Conservation (phyloP, 2,113 vertebrate genomes). For the Percopsis transmontana region DNA sequence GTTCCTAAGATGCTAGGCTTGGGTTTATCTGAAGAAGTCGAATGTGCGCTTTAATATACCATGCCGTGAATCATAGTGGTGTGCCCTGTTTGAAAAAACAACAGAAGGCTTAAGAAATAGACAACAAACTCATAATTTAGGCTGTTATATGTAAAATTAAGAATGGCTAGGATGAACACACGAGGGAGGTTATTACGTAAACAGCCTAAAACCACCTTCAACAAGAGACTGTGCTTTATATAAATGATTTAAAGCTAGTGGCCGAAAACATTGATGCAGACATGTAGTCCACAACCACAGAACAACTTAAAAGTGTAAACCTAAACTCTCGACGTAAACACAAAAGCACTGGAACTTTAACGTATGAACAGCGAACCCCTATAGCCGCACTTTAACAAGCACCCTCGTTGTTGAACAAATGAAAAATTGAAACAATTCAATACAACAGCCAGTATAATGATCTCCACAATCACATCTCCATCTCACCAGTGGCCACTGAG, state of each 20-base stretch:
- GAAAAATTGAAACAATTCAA: background rate
- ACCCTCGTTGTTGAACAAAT: background rate
- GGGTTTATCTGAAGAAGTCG: constrained; percentile 69
- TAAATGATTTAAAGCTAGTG: constrained; percentile 73
- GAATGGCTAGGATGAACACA: constrained; percentile 37
- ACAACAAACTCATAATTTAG: constrained; percentile 32
- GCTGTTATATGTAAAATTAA: constrained; percentile 58
- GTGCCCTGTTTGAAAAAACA: constrained; percentile 43
- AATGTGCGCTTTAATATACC: constrained; percentile 47
- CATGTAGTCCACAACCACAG: constrained; percentile 8
- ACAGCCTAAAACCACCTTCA: constrained; percentile 62
- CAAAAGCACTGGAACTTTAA: background rate
- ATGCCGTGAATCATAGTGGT: constrained; percentile 32
- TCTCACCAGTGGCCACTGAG: constrained; percentile 1
- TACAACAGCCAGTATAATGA: constrained; percentile 2
- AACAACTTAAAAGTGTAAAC: background rate
- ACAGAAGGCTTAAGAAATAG: constrained; percentile 32
- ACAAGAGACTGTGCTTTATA: constrained; percentile 57
- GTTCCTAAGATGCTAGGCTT: constrained; percentile 61
- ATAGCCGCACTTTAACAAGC: background rate
- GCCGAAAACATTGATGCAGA: constrained; percentile 36
- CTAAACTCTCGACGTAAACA: background rate
- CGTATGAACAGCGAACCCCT: too few relatives aligned
- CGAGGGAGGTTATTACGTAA: constrained; percentile 58
- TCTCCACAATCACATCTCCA: constrained; percentile 13